phyloP scores from a whole-genome alignment of 2,888 invertebrate genomes.

The Dione juno region DNA sequence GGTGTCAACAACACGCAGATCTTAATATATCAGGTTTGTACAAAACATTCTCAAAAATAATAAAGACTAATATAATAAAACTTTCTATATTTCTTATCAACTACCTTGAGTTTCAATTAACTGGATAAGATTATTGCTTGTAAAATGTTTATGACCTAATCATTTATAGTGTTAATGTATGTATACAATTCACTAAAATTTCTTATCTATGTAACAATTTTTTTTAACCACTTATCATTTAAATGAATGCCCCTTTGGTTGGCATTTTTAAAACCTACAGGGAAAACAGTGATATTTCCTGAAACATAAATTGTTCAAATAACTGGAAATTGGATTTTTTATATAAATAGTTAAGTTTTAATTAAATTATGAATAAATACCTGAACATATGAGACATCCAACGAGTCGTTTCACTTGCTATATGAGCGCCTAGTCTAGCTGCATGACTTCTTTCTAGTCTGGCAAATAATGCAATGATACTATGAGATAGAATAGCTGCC shows the following conservation, averaged over 20 bases:
- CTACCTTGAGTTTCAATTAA: conserved; percentile 44
- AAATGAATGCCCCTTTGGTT: background rate
- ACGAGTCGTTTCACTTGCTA: conserved; percentile 92
- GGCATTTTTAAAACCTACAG: background rate
- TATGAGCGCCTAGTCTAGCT: conserved; percentile 90
- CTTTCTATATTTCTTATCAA: conserved; percentile 32
- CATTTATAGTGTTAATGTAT: conserved; percentile 25
- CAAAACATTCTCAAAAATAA: background rate
- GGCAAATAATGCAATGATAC: conserved; percentile 93
- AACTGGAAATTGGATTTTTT: background rate
- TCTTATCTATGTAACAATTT: background rate
- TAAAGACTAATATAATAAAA: conserved; percentile 6
- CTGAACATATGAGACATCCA: conserved; percentile 95
- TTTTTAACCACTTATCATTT: background rate
- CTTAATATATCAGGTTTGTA: background rate
- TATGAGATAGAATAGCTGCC: conserved; percentile 91
- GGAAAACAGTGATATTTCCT: background rate
- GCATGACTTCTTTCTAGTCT: conserved; percentile 91
- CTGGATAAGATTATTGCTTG: conserved; percentile 43
- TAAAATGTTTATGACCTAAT: conserved; percentile 36
- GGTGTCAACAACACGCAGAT: background rate
- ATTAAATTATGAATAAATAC: conserved; percentile 63
- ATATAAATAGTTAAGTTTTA: background rate
- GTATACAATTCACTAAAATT: conserved; percentile 18
- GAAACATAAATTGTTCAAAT: background rate